Evolutionary conservation across 2,797 vertebrate genomes (phyloP), one percentile per base, ranked within the genome.

Genomic region (Limosa lapponica): DNA sequence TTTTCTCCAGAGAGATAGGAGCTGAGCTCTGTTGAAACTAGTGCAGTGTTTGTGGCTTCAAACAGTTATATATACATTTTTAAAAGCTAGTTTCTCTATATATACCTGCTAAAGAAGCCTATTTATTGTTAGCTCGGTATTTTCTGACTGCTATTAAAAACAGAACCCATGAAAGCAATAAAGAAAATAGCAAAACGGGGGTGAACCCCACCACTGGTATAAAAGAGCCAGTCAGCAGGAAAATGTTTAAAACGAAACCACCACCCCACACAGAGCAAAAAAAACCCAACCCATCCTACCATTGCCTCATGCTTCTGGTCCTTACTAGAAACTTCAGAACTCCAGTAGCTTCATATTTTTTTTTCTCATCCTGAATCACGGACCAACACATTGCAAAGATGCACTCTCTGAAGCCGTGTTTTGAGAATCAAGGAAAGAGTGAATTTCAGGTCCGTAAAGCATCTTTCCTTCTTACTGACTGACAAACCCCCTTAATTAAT

Each of bases 401-500:
- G 19, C 2, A 58, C 5, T 65, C n/a, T 30, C 32, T 59, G 34
- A 87, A 82, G 62, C 12, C 16, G 6, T 32, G 54, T 62, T 72
- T 87, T 75, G 55, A 82, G 22, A 27, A 69, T 36, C 18, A 66
- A 80, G 55, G 25, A 70, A 69, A 87, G 37, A 57, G 4, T 41
- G 46, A 72, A 71, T 72, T 92, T 80, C 52, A 83, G 20, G 62
- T 48, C 41, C 41, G 82, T 81, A 59, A 77, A 82, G 28, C 65
- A 87, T 87, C 69, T 91, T 85, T 84, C 30, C 28, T 91, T 90
- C 78, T 80, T 73, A 67, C 27, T 62, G 69, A 77, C 39, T 74
- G 86, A 64, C 58, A 87, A 89, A 89, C 3, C 7, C 19, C 32
- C 27, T 90, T 90, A 89, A 94, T 90, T 93, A 92, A 90, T 69